Base-by-base conservation (phyloP, 2,888 invertebrate species). In the Sminthurinus aureus region DNA sequence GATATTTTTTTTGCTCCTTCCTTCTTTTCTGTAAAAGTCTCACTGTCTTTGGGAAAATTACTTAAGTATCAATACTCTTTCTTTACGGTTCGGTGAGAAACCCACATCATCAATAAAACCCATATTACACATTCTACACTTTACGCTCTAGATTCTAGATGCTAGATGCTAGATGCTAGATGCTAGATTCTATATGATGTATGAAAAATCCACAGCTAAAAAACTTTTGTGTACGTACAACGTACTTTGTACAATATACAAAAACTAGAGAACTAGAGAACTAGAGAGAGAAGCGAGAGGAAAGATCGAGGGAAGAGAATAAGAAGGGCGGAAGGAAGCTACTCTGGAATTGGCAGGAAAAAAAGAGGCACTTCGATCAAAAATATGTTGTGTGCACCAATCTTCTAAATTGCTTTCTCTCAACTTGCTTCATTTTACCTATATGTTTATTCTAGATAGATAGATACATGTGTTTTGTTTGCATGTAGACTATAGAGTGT, bases 381-480 rank as follows among this genome's bases (percentile, higher is more conserved):
- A 85, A 86, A 83, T 77, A 86, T 86, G 81, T 81, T 81, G 77
- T 81, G 64, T 38, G 80, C 81, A 81, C 85, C 85, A 85, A 86
- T 86, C 86, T 85, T 84, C 84, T 79, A 85, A 86, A 86, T 86
- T 85, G 85, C 86, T 85, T 85, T 85, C 85, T 82, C 84, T 71
- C 71, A 71, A 9, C 71, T 24, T 24, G 26, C 71, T 71, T 26
- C 71, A 71, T 20, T 71, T 71, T 22, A 71, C 71, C 71, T 71
- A 71, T 20, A 20, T 1, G 4, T 6, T 4, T 38, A 38, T 38
- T 4, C 38, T 38, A 38, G 38, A n/a, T 6, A 38, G 38, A 38
- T 38, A 4, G 38, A 1, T 38, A 38, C 38, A 38, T 38, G 38
- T 38, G n/a, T n/a, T n/a, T n/a, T n/a, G n/a, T n/a, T n/a, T 38